Percentiles rank a stretch among this genome's conserved stretches.
Evolutionary conservation across 2,888 invertebrate genomes (phyloP).

Genomic region (Dusona sp.): DNA sequence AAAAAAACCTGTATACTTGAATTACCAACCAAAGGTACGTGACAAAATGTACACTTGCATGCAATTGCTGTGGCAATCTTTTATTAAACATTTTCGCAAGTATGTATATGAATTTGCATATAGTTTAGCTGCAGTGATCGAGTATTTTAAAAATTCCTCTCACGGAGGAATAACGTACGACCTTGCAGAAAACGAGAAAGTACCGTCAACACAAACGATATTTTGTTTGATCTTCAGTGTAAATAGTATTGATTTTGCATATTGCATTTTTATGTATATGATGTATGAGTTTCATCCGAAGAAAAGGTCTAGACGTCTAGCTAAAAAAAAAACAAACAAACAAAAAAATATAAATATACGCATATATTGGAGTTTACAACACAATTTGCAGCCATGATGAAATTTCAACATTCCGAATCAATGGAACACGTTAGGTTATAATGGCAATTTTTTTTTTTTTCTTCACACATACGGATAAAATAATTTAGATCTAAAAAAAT

Average conservation of each 20-base stretch:
- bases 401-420: conserved; percentile 1
- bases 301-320: conserved; percentile 23
- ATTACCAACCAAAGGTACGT: neutral
- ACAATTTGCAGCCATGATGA: neutral
- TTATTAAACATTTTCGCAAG: neutral
- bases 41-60: neutral
- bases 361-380: neutral
- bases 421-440: neutral
- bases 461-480: neutral
- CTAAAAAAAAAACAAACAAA: neutral
- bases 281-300: neutral
- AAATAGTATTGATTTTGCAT: conserved; percentile 29
- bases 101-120: neutral
- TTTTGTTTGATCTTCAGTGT: conserved; percentile 32
- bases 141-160: neutral
- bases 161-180: conserved; percentile 15
- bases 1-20: neutral
- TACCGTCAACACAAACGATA: conserved; percentile 21
- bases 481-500: neutral
- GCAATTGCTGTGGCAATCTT: conserved; percentile 19
- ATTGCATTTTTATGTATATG: conserved; percentile 22
- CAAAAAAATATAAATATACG: neutral
- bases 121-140: neutral
- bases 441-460: neutral
- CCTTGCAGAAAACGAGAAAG: conserved; percentile 20